Conservation (phyloP, 2,888 invertebrate species). For the Tipula confusa region DNA sequence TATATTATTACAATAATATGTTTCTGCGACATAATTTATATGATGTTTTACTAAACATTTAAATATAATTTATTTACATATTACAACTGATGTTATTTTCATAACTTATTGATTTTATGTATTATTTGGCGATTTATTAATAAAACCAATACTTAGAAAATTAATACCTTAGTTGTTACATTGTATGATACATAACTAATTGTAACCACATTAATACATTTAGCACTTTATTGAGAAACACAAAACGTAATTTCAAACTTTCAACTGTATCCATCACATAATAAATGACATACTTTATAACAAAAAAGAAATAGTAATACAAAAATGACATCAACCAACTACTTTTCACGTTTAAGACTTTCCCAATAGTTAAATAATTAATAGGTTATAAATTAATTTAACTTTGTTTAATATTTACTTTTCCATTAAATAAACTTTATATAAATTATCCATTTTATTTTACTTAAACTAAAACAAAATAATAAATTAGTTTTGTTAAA, state of each 20-base stretch:
- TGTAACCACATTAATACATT: too few relatives aligned
- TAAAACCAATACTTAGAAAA: not conserved
- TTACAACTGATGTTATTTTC: too few relatives aligned
- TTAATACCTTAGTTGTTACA: too few relatives aligned
- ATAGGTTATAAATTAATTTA: not conserved
- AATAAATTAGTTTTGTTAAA: not conserved
- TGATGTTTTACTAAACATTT: too few relatives aligned
- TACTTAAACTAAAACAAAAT: not conserved
- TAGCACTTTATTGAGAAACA: too few relatives aligned
- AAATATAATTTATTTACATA: too few relatives aligned
- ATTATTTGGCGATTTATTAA: not conserved
- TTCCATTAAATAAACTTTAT: conserved; percentile 6
- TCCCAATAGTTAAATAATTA: not conserved
- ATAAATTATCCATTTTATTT: conserved; percentile 12
- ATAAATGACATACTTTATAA: not conserved
- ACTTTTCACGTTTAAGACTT: not conserved
- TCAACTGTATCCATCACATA: not conserved
- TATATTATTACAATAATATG: too few relatives aligned
- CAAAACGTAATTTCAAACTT: not conserved
- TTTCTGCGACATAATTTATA: too few relatives aligned
- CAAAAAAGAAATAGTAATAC: not conserved
- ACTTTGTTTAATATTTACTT: not conserved
- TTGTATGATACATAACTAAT: too few relatives aligned
- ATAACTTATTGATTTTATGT: too few relatives aligned
- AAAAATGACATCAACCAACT: not conserved